Conservation (phyloP, 2,113 vertebrate genomes). For the Rhagologus leucostigma region DNA sequence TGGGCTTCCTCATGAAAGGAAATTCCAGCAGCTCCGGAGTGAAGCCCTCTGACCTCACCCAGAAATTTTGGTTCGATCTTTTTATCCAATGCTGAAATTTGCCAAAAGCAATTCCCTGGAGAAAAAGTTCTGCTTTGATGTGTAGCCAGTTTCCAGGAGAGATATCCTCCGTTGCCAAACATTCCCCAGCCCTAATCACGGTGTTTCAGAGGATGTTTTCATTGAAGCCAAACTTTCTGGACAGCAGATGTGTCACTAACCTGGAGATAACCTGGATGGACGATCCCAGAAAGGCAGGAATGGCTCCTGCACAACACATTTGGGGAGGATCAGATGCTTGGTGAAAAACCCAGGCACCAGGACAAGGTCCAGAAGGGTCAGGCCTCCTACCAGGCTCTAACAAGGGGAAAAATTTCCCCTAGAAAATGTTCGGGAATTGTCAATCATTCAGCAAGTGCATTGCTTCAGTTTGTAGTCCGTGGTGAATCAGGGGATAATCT, state of each 20-base stretch:
- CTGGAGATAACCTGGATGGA: not conserved
- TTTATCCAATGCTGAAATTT: not conserved
- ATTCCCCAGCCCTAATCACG: not conserved
- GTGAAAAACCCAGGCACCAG: not conserved
- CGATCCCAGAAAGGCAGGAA: not conserved
- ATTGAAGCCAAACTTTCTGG: not conserved
- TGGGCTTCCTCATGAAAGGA: not conserved
- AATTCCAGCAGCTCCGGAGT: slow-evolving; percentile 10
- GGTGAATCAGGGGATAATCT: not conserved
- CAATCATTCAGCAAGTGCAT: not conserved
- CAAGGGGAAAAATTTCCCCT: not conserved
- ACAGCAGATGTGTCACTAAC: not conserved
- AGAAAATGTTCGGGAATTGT: not conserved
- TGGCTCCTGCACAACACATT: not conserved
- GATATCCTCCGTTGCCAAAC: not conserved
- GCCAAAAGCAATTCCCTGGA: not conserved
- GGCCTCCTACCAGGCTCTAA: not conserved
- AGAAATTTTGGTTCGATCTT: not conserved
- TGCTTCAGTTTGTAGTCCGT: not conserved
- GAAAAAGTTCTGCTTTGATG: not conserved
- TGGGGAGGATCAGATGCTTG: not conserved
- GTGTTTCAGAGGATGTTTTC: not conserved
- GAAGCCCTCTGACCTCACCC: not conserved
- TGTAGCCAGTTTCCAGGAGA: not conserved
- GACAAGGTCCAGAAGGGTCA: not conserved